Conservation (phyloP, 2,113 vertebrate genomes). For the Emberiza fucata region DNA sequence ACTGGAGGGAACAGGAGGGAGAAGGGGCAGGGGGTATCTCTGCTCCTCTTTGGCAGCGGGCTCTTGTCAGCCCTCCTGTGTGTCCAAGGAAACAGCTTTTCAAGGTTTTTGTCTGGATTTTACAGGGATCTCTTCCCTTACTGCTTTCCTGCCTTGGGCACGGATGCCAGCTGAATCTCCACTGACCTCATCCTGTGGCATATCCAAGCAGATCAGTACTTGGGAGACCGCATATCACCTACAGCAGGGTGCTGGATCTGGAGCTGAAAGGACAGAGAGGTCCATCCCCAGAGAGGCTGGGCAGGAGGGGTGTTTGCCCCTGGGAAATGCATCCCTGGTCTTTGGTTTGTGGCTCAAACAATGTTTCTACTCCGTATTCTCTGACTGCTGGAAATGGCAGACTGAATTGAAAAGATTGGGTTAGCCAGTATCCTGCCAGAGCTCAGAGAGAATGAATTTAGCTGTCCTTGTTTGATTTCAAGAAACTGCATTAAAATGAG, state of each 20-base stretch:
- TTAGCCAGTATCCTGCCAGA: background rate
- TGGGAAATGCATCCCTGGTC: background rate
- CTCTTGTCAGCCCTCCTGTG: background rate
- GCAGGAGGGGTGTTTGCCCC: background rate
- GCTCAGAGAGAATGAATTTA: background rate
- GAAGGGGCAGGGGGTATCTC: rapidly evolving
- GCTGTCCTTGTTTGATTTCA: background rate
- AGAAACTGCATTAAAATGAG: background rate
- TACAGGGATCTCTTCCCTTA: background rate
- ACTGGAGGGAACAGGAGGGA: background rate
- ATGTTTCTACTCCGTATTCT: background rate
- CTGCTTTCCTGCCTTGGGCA: background rate
- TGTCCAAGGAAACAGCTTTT: background rate
- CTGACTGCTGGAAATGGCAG: background rate
- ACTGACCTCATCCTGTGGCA: background rate
- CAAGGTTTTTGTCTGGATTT: background rate
- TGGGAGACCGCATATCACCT: background rate
- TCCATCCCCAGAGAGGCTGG: background rate
- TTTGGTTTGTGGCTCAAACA: background rate
- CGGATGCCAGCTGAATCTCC: background rate
- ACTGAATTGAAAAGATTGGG: background rate
- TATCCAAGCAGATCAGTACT: background rate
- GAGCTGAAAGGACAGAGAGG: background rate
- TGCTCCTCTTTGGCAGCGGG: background rate
- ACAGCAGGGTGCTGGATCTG: background rate